phyloP scores from a whole-genome alignment of 2,797 vertebrate species.

The Sciurus carolinensis region DNA sequence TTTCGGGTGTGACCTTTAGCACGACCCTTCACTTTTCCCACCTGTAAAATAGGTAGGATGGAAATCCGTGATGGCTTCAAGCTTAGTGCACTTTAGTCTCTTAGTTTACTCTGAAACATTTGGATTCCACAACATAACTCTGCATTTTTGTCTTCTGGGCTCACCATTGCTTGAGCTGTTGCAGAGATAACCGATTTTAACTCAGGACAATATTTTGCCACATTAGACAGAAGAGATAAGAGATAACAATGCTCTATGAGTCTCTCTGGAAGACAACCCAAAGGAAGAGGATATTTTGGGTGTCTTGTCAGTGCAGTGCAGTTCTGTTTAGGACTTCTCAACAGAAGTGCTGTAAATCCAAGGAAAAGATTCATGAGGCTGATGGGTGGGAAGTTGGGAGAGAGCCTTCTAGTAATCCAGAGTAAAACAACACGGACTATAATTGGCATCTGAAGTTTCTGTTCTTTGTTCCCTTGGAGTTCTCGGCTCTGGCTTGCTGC shows the following conservation, averaged over 20 bases:
- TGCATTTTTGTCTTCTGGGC: not conserved
- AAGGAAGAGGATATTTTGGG: not conserved
- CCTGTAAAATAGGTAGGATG: not conserved
- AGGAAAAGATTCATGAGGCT: not conserved
- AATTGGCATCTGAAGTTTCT: constrained; percentile 37
- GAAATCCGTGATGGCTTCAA: not conserved
- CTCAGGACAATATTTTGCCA: not conserved
- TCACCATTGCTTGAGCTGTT: not conserved
- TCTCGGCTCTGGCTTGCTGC: constrained; percentile 60
- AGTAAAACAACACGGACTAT: constrained; percentile 16
- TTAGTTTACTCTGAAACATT: not conserved
- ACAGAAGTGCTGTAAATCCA: not conserved
- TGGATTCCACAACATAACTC: not conserved
- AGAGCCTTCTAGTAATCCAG: constrained; percentile 9
- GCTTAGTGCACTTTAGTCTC: not conserved
- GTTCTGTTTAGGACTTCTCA: not conserved
- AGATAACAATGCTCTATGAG: not conserved
- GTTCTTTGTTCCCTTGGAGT: not conserved
- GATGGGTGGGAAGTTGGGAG: not conserved
- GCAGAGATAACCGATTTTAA: constrained; percentile 9
- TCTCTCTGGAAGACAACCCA: constrained; percentile 5
- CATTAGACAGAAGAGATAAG: not conserved
- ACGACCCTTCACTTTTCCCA: not conserved
- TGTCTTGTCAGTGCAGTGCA: not conserved
- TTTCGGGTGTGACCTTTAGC: constrained; percentile 15